Conservation (phyloP, 2,113 vertebrate species). For the Xiphophorus hellerii region DNA sequence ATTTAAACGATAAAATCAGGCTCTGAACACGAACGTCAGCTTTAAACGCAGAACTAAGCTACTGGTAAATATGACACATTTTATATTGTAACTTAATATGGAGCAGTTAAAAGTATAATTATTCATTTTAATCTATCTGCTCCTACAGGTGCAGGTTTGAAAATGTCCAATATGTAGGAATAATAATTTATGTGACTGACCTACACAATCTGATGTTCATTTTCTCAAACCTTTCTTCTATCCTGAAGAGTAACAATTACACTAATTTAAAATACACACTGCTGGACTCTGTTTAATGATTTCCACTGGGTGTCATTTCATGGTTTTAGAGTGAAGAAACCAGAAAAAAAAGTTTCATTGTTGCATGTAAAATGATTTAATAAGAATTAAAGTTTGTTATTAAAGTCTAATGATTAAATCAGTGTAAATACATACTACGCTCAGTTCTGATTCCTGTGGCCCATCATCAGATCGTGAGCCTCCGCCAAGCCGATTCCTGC, state of each 20-base stretch:
- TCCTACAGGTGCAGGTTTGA: too few relatives aligned
- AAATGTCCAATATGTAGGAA: too few relatives aligned
- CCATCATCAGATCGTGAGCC: conserved; percentile 5
- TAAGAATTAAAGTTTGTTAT: too few relatives aligned
- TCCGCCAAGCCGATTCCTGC: conserved; percentile 35
- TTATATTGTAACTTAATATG: too few relatives aligned
- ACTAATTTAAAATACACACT: not conserved
- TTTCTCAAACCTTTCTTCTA: not conserved
- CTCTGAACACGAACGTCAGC: not conserved
- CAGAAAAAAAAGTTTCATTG: too few relatives aligned
- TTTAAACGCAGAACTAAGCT: not conserved
- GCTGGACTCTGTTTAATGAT: not conserved
- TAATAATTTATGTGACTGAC: too few relatives aligned
- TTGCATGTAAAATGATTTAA: too few relatives aligned
- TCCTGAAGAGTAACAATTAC: not conserved
- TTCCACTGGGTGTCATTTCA: not conserved
- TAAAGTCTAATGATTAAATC: not conserved
- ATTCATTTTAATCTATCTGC: too few relatives aligned
- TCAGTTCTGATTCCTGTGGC: conserved; percentile 1
- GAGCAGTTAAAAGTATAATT: too few relatives aligned
- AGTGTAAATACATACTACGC: not conserved
- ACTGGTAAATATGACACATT: too few relatives aligned
- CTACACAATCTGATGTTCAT: not conserved
- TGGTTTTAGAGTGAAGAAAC: too few relatives aligned
- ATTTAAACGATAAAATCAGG: not conserved